Percentiles rank a stretch among this genome's conserved stretches.
Conservation (phyloP, 2,888 invertebrate genomes). For the Leptinotarsa rubiginosa region DNA sequence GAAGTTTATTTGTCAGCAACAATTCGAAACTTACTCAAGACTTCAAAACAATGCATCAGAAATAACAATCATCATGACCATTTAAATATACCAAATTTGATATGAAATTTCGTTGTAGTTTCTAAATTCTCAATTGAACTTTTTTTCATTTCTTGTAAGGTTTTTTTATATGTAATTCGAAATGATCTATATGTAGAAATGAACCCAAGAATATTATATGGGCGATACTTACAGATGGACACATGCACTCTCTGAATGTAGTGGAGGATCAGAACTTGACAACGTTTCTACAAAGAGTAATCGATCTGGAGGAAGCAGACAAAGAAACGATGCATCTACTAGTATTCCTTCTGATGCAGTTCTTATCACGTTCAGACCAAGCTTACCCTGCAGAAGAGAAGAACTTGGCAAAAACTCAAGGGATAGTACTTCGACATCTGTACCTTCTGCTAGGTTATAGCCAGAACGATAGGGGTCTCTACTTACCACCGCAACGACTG, state of each 20-base stretch:
- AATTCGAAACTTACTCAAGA: no score
- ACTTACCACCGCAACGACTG: constrained; percentile 87
- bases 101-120: no score
- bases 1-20: no score
- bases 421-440: constrained; percentile 89
- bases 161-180: no score
- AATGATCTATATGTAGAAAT: background rate
- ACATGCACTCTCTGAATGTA: constrained; percentile 85
- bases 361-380: constrained; percentile 85
- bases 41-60: no score
- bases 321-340: constrained; percentile 94
- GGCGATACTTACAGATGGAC: constrained; percentile 74
- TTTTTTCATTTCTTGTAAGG: no score
- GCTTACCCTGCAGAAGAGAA: constrained; percentile 92
- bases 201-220: background rate
- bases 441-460: constrained; percentile 94
- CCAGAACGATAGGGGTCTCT: constrained; percentile 89
- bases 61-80: no score
- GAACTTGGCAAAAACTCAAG: constrained; percentile 80
- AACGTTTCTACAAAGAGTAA: constrained; percentile 84
- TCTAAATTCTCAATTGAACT: no score
- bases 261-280: constrained; percentile 84
- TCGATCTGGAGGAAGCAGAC: constrained; percentile 95
- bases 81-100: no score
- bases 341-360: constrained; percentile 97